Conservation (phyloP, 2,797 vertebrate genomes). For the Helarctos malayanus region DNA sequence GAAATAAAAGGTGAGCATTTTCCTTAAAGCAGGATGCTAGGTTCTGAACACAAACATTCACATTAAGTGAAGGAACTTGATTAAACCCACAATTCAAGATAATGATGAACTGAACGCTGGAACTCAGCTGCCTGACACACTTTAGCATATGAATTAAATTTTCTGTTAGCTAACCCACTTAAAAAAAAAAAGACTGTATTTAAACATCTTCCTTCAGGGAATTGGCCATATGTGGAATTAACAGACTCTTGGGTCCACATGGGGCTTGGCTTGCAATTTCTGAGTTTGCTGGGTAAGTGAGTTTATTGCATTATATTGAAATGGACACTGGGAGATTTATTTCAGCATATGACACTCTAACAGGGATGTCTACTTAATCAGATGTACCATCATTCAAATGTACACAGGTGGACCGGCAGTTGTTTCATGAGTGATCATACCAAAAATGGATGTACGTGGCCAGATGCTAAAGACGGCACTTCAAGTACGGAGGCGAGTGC, state of each 20-base stretch:
- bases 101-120: slow-evolving; percentile 69
- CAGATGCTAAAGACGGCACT: slow-evolving; percentile 37
- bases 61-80: slow-evolving; percentile 76
- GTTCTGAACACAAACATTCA: slow-evolving; percentile 70
- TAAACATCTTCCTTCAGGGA: slow-evolving; percentile 63
- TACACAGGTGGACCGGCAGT: slow-evolving; percentile 25
- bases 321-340: slow-evolving; percentile 50
- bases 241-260: slow-evolving; percentile 30
- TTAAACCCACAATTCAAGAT: slow-evolving; percentile 76
- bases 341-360: slow-evolving; percentile 31
- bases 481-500: neutral
- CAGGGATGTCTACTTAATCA: slow-evolving; percentile 43
- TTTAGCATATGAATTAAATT: slow-evolving; percentile 82
- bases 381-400: slow-evolving; percentile 11
- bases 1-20: slow-evolving; percentile 70
- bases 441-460: neutral
- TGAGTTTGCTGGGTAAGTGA: slow-evolving; percentile 54
- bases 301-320: slow-evolving; percentile 60
- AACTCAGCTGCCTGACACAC: slow-evolving; percentile 73
- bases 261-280: slow-evolving; percentile 58
- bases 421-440: slow-evolving; percentile 19
- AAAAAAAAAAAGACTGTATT: slow-evolving; percentile 48
- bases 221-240: slow-evolving; percentile 68
- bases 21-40: slow-evolving; percentile 51
- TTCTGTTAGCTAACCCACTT: slow-evolving; percentile 73